A percentile compares a stretch with the other conserved stretches of the same genome.
These are phyloP conservation scores for Ceratosolen solmsi DNA, from an alignment of 1,140 invertebrate genomes.

Conservation along the genomic window DNA sequence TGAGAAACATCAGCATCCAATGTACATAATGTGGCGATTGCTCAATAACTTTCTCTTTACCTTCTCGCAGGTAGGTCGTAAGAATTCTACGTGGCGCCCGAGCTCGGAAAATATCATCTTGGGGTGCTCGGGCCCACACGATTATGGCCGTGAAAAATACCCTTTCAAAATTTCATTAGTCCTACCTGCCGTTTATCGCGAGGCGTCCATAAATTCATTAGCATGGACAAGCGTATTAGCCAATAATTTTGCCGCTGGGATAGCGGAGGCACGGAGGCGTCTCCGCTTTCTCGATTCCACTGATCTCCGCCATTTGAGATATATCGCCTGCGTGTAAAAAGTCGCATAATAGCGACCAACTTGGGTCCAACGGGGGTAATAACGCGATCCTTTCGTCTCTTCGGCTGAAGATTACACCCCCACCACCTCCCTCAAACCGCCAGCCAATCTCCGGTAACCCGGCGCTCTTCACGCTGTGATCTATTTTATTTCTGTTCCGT, in stretches of 20 bases:
- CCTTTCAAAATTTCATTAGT: constrained; percentile 39
- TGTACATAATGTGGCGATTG: no score
- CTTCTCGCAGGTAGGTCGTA: no score
- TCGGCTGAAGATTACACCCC: constrained; percentile 39
- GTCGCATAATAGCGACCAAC: constrained; percentile 23
- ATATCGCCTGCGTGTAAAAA: constrained; percentile 17
- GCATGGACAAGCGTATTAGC: constrained; percentile 32
- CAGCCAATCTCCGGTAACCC: background rate
- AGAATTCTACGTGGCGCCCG: background rate
- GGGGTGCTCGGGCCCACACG: background rate
- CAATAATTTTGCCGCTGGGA: background rate
- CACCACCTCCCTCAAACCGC: background rate
- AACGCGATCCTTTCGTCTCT: background rate
- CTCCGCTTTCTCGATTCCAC: no score
- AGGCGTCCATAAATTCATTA: constrained; percentile 33
- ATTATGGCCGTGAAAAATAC: background rate
- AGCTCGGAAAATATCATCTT: background rate
- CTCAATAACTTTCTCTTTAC: no score
- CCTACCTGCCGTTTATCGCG: constrained; percentile 11
- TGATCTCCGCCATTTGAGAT: constrained; percentile 2
- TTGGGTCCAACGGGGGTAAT: constrained; percentile 1
- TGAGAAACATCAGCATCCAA: no score
- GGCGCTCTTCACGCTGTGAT: constrained; percentile 36
- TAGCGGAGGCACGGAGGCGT: background rate
- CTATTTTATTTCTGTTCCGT: constrained; percentile 38